Evolutionary conservation across 2,113 vertebrate species (phyloP).

Genomic region (Anarrhichthys ocellatus): DNA sequence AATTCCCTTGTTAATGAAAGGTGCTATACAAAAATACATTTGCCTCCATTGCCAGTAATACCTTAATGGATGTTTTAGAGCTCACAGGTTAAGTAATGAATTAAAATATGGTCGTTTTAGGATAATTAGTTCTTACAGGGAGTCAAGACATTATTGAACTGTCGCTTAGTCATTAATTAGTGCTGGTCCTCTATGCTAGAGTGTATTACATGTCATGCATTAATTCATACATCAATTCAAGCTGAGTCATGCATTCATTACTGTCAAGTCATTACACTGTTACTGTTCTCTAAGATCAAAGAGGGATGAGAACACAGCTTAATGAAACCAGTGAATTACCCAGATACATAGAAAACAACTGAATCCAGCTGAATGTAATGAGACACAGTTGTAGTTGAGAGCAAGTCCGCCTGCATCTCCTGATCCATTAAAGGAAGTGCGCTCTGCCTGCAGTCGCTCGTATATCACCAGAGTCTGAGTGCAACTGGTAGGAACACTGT

Average conservation of each 20-base stretch:
- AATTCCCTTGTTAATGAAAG: background rate
- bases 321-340: background rate
- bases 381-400: constrained; percentile 9
- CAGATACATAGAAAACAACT: constrained; percentile 1
- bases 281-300: constrained; percentile 13
- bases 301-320: background rate
- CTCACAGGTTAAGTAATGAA: background rate
- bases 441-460: constrained; percentile 15
- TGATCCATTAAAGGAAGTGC: constrained; percentile 27
- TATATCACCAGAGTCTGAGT: constrained; percentile 24
- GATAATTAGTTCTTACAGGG: background rate
- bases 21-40: background rate
- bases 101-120: background rate
- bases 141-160: background rate
- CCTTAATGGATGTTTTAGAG: background rate
- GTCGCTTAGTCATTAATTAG: background rate
- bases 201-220: constrained; percentile 1
- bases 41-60: background rate
- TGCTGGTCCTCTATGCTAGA: background rate
- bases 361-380: constrained; percentile 15
- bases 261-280: constrained; percentile 1
- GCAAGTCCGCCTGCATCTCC: background rate
- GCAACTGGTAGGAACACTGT: constrained; percentile 2
- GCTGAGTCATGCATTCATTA: constrained; percentile 28
- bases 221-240: constrained; percentile 1